Conservation (phyloP, 2,113 vertebrate species). For the Lonchura striata region DNA sequence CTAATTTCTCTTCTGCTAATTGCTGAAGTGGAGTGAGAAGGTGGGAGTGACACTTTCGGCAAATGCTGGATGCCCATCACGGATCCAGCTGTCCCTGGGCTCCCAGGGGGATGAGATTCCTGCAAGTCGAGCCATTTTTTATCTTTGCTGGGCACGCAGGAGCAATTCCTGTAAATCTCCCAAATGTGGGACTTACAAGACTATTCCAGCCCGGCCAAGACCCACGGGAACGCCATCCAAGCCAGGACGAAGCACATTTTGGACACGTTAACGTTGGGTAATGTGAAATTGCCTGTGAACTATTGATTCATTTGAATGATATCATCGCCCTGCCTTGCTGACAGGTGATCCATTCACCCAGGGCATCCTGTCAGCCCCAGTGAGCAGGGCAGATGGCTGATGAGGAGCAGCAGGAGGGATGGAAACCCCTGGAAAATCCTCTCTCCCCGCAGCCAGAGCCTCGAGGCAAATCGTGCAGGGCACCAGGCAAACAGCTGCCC, state of each 20-base stretch:
- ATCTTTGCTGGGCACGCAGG: not conserved
- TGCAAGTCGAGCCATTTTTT: not conserved
- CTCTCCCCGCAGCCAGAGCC: not conserved
- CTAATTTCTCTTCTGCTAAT: constrained; percentile 48
- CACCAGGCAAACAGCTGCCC: not conserved
- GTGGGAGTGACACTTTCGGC: not conserved
- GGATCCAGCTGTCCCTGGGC: not conserved
- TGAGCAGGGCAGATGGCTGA: constrained; percentile 56
- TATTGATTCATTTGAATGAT: constrained; percentile 54
- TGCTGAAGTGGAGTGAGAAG: not conserved
- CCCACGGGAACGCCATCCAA: not conserved
- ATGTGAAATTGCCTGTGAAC: constrained; percentile 25
- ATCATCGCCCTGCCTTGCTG: constrained; percentile 1
- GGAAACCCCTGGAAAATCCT: not conserved
- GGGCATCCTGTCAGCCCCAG: not conserved
- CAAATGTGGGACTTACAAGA: not conserved
- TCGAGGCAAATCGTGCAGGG: not conserved
- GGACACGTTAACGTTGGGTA: constrained; percentile 11
- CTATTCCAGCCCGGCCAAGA: not conserved
- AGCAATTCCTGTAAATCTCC: constrained; percentile 3
- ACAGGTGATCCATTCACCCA: constrained; percentile 52
- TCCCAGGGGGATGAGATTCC: not conserved
- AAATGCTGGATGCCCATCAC: not conserved
- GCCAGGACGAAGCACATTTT: constrained; percentile 3
- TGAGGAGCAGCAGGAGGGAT: not conserved